Base-by-base conservation (phyloP, 2,888 invertebrate genomes). In the Nomada ferruginata region DNA sequence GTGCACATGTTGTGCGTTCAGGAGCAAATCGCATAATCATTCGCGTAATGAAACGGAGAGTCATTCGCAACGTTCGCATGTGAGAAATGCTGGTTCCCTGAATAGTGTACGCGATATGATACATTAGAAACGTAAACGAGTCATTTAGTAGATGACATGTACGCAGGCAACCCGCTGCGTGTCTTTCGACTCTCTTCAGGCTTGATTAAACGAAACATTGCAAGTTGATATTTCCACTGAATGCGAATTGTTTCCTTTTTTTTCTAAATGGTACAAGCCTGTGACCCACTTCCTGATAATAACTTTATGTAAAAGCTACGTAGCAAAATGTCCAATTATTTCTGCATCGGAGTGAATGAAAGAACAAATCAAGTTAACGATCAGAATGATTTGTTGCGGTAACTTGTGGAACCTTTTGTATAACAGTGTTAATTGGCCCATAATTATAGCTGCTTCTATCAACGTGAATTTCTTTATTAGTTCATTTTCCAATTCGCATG, bases 61-160 rank as follows among this genome's bases (percentile, higher is more conserved):
- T 81, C 66, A 63, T 72, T 76, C 76, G 29, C 26, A 1, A 55
- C 18, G 66, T 26, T 44, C n/a, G 47, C 60, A 44, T 66, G 50
- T 2, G 72, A 47, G 66, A 68, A 65, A 57, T 23, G 64, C 42
- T 53, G 69, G 52, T 47, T 50, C 61, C 26, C 36, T 11, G 23
- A 11, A 65, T 50, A 15, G 9, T 50, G 61, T 47, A 36, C 68
- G 63, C 72, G 79, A 80, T 80, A 80, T 60, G 80, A 78, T 68
- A 52, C 80, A 79, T 80, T 80, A 59, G 72, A 59, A 73, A 53
- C 52, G 68, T 80, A 53, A 66, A 80, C 72, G 79, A 72, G 63
- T 79, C 80, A 79, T 80, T 80, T 80, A 66, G 26, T 52, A 36
- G 59, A 53, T 42, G 70, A 65, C 70, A 57, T 60, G 60, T 15